A percentile compares a stretch with the other conserved stretches of the same genome.
These are phyloP conservation scores for Spongilla lacustris DNA, from an alignment of 37 sponge, comb jelly and placozoan species.

Conservation along the genomic window DNA sequence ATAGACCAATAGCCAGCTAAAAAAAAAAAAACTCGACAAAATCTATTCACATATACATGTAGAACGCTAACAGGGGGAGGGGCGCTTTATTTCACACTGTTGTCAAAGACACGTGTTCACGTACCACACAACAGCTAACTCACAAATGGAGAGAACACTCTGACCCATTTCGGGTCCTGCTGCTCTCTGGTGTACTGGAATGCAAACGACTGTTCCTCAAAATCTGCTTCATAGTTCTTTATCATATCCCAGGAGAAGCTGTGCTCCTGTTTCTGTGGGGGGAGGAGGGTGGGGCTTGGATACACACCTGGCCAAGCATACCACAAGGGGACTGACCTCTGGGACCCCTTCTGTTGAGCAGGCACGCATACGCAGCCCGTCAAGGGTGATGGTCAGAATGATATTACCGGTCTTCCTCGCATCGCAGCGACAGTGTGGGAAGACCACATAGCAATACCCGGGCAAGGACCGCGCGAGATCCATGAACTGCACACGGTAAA, in stretches of 20 bases:
- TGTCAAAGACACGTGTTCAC: not conserved
- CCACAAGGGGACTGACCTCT: constrained; percentile 38
- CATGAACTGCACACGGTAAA: constrained; percentile 66
- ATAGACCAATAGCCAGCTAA: too few relatives aligned
- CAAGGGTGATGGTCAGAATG: constrained; percentile 56
- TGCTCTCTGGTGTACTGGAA: constrained; percentile 75
- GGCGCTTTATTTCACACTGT: not conserved
- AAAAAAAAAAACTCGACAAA: too few relatives aligned
- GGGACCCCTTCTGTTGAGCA: constrained; percentile 69
- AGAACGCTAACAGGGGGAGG: too few relatives aligned
- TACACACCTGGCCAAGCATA: too few relatives aligned
- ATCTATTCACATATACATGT: too few relatives aligned
- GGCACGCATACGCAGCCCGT: constrained; percentile 60
- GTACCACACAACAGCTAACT: not conserved
- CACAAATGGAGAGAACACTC: constrained; percentile 72
- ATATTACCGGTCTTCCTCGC: constrained; percentile 94
- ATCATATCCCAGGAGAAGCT: constrained; percentile 79
- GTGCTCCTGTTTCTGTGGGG: constrained; percentile 68
- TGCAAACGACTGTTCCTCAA: constrained; percentile 82
- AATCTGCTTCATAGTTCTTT: constrained; percentile 68
- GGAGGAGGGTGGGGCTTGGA: not conserved
- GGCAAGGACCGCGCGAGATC: constrained; percentile 58
- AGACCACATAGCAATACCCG: constrained; percentile 76
- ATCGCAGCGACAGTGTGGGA: constrained; percentile 94
- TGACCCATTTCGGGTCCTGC: constrained; percentile 64